Evolutionary conservation across 2,113 vertebrate species (phyloP).

Genomic region (Onychorhynchus coronatus): DNA sequence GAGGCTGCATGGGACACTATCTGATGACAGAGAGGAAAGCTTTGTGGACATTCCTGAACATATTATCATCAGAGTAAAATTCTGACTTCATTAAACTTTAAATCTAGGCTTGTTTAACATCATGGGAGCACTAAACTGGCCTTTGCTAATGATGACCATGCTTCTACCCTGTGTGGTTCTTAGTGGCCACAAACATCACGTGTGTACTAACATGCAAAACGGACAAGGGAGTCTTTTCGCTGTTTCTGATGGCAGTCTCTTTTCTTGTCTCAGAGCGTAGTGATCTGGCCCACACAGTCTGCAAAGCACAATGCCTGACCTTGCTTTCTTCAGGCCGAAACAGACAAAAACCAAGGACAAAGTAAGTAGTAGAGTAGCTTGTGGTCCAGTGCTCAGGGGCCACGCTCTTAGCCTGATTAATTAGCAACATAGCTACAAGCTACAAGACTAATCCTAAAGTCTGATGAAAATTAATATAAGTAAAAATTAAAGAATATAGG

Average conservation of each 20-base stretch:
- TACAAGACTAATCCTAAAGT: background rate
- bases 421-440: background rate
- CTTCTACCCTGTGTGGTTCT: background rate
- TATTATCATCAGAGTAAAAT: background rate
- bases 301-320: background rate
- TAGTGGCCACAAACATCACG: background rate
- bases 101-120: background rate
- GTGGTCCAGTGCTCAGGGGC: background rate
- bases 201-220: background rate
- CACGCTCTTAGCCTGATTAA: background rate
- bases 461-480: background rate
- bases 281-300: background rate
- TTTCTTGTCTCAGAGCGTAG: background rate
- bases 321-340: background rate
- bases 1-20: background rate
- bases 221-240: background rate
- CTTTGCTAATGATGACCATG: background rate
- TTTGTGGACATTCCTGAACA: background rate
- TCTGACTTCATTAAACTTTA: background rate
- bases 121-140: background rate
- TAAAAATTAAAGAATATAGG: background rate
- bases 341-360: background rate
- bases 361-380: background rate
- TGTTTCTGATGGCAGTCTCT: background rate
- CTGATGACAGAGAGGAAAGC: background rate